Evolutionary conservation across 1,140 invertebrate species (phyloP), one percentile per base, ranked within the genome.

Genomic region (Caerostris extrusa): DNA sequence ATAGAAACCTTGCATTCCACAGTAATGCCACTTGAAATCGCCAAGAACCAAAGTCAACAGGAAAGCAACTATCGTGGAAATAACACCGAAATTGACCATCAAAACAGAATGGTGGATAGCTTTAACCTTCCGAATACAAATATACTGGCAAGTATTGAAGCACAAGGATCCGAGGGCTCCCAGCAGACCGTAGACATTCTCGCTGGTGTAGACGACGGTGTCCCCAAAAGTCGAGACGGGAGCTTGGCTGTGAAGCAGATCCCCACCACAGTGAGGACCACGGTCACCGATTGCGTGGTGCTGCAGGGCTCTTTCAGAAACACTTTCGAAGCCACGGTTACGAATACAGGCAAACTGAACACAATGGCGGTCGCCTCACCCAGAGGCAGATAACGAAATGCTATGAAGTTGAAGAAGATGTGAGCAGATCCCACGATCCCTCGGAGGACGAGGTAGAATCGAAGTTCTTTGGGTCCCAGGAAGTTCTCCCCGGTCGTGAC

Each of bases 301-400:
- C 98, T 98, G 96, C 98, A 99, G 2, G 98, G 97, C 95, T 99
- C 98, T 95, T 98, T 98, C 3, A 99, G 96, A 96, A 98, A 98
- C 94, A 98, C 97, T 93, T 97, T 97, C 7, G 98, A 98, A 96
- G 98, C 98, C 95, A 99, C 97, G 55, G 98, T 97, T 19, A 98
- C 98, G 96, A 99, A 98, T 8, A 99, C 98, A 10, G 98, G 98
- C 19, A 98, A 97, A 69, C 98, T 98, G 96, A 99, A 98, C 12
- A 98, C 98, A 88, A 99, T 98, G 6, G 98, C 98, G 5, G 98
- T 98, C 58, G 98, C 98, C 96, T 98, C 98, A 12, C 98, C 98
- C 58, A 99, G 95, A 6, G 98, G 98, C 98, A 99, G 98, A 95
- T 98, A 97, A 50, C 98, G 96, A 95, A 98, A 98, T 53, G 98